Base-by-base conservation (phyloP, 2,888 invertebrate genomes). In the Ochlodes sylvanus region DNA sequence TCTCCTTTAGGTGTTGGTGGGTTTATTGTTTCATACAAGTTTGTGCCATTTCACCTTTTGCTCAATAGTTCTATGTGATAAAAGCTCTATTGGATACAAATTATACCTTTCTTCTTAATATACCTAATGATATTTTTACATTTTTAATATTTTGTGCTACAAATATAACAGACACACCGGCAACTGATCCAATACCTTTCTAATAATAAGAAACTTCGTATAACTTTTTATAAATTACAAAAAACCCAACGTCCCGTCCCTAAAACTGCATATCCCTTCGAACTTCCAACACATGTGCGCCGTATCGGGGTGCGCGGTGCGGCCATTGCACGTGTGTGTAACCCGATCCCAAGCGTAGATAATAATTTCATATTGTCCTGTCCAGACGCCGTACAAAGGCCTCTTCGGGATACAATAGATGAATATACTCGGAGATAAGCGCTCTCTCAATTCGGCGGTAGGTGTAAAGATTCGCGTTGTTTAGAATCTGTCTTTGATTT, bases 261-360 rank as follows among this genome's bases (percentile, higher is more conserved):
- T 58, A 56, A 58, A 52, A 58, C 12, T 65, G 9, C 38, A 65
- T 58, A 44, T 67, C 54, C 42, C 42, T 50, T 42, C 41, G 19
- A 58, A 44, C 42, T 44, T 67, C 60, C 52, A 63, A 17, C 47
- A 38, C 55, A 69, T 62, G 69, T 61, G 56, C 47, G 32, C 27
- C 34, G 44, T 27, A 34, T 62, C 38, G 72, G 73, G 73, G 75
- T 73, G 76, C 73, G 73, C 57, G 27, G 68, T 73, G 73, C 72
- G 75, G 76, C 72, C 64, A 69, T 60, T 68, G 71, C 71, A 86
- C 87, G 86, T 86, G 87, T 83, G 80, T 81, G 77, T 83, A 87
- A 87, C 82, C 73, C 74, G 85, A 87, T 83, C 83, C 78, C 67
- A 71, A 75, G 78, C 78, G 77, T 77, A 83, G 84, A 86, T 84